Evolutionary conservation across 2,113 vertebrate species (phyloP).

Genomic region (Aleadryas rufinucha): DNA sequence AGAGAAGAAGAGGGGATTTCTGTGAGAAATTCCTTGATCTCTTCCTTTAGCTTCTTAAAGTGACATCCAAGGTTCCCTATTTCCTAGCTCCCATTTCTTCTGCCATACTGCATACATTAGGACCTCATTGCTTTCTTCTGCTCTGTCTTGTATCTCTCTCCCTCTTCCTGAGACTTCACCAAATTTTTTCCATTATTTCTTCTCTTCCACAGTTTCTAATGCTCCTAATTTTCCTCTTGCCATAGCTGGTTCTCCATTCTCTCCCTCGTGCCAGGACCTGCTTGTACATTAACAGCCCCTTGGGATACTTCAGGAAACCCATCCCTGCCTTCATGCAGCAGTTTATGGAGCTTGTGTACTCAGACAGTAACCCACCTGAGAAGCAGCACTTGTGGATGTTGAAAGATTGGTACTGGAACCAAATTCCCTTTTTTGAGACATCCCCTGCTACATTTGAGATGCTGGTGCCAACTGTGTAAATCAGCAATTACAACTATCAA

Average conservation of each 20-base stretch:
- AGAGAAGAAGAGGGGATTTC: neutral
- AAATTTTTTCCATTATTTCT: neutral
- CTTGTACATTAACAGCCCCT: neutral
- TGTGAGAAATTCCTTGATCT: neutral
- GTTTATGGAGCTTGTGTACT: neutral
- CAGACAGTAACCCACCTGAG: neutral
- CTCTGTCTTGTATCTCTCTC: neutral
- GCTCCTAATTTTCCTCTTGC: neutral
- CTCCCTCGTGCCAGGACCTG: neutral
- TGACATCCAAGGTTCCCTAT: neutral
- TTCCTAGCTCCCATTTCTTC: neutral
- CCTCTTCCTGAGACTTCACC: neutral
- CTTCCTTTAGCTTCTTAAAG: neutral
- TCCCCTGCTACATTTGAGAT: neutral
- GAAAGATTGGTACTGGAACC: neutral
- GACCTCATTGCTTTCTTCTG: neutral
- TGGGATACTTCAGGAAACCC: neutral
- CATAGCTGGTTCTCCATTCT: neutral
- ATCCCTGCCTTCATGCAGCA: neutral
- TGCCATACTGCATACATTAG: neutral
- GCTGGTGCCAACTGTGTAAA: neutral
- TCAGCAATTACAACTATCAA: neutral
- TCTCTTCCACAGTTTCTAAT: neutral
- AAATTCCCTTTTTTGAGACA: neutral
- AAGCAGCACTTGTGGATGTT: neutral